These are phyloP conservation scores for Mantis religiosa DNA, from an alignment of 2,888 invertebrate genomes.

Conservation along the genomic window DNA sequence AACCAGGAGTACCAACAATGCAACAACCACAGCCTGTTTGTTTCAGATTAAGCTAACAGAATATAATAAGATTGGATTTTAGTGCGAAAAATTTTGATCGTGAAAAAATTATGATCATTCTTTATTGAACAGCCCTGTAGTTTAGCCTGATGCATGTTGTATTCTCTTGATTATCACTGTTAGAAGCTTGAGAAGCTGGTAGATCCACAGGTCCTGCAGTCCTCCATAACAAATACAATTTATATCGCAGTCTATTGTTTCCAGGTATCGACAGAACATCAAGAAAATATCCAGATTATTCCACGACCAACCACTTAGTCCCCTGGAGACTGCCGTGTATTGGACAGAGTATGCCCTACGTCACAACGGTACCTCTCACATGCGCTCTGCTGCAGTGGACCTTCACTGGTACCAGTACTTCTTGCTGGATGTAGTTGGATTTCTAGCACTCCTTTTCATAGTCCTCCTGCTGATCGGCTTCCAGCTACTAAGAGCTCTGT, in stretches of 20 bases:
- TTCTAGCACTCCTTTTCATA: neutral
- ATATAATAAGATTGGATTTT: too few relatives aligned
- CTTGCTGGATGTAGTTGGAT: conserved; percentile 14
- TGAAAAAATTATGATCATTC: too few relatives aligned
- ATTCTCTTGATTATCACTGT: too few relatives aligned
- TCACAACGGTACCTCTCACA: conserved; percentile 31
- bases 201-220: too few relatives aligned
- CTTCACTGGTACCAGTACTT: conserved; percentile 19
- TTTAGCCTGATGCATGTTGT: too few relatives aligned
- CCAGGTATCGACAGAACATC: neutral
- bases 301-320: conserved; percentile 52
- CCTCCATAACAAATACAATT: neutral
- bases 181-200: too few relatives aligned
- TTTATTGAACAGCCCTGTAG: too few relatives aligned
- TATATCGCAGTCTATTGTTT: neutral
- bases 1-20: too few relatives aligned
- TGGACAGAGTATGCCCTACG: conserved; percentile 32
- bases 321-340: conserved; percentile 38
- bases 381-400: conserved; percentile 14
- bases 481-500: neutral
- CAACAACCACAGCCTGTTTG: too few relatives aligned
- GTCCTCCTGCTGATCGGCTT: neutral
- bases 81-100: too few relatives aligned
- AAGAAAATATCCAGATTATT: conserved; percentile 47
- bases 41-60: too few relatives aligned